Conservation (phyloP, 2,797 vertebrate genomes). For the Acrossocheilus wenchowensis region DNA sequence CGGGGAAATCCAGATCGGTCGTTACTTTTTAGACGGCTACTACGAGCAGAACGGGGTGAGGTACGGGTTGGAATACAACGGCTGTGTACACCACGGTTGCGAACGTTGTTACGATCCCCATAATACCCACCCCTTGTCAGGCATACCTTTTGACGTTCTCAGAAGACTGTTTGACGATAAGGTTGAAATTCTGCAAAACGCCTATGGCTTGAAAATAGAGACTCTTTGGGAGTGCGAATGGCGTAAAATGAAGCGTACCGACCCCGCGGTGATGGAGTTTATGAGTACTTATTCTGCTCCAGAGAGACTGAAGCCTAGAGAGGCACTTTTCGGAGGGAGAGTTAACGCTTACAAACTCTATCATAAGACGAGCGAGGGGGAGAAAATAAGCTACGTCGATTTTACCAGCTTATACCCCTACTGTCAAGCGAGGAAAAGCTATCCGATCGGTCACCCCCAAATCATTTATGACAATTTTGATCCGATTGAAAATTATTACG, state of each 20-base stretch:
- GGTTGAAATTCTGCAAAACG: not conserved
- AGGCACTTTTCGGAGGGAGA: not conserved
- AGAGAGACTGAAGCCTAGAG: not conserved
- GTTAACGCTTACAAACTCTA: not conserved
- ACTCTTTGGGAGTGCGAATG: not conserved
- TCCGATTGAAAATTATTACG: too few species aligned
- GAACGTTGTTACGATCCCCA: too few species aligned
- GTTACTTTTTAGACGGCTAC: too few species aligned
- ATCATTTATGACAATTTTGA: too few species aligned
- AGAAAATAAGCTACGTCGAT: too few species aligned
- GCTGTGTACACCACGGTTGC: too few species aligned
- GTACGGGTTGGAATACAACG: too few species aligned
- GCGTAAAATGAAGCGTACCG: not conserved
- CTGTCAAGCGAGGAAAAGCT: too few species aligned
- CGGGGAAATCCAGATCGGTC: not conserved
- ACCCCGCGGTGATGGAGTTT: not conserved
- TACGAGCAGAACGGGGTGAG: too few species aligned
- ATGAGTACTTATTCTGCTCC: conserved; percentile 1
- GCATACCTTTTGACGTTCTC: not conserved
- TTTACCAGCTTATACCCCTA: too few species aligned
- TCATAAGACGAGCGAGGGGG: too few species aligned
- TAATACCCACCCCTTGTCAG: not conserved
- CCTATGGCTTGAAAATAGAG: not conserved
- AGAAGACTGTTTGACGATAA: conserved; percentile 15
- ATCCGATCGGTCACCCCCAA: too few species aligned